These are phyloP conservation scores for Xylocampa areola DNA, from an alignment of 2,888 invertebrate genomes.

Conservation along the genomic window DNA sequence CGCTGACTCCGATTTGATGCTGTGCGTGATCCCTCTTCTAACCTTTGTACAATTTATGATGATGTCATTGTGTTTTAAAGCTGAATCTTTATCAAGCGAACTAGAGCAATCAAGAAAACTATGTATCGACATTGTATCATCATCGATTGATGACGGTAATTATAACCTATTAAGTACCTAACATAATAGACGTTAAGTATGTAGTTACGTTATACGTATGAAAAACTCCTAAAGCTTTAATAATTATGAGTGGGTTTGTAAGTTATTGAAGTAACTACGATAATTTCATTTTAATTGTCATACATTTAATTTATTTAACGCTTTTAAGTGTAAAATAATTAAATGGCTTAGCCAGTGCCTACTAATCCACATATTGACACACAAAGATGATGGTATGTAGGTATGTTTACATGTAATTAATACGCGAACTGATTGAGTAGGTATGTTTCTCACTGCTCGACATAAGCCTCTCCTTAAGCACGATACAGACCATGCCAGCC, in stretches of 20 bases:
- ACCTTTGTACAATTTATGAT: slow-evolving; percentile 52
- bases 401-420: no score
- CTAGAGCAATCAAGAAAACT: slow-evolving; percentile 65
- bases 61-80: slow-evolving; percentile 61
- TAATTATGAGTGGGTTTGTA: neutral
- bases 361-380: neutral
- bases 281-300: slow-evolving; percentile 33
- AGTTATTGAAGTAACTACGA: no score
- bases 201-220: neutral
- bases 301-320: neutral
- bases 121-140: slow-evolving; percentile 64
- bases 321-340: no score
- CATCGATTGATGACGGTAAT: slow-evolving; percentile 60
- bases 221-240: slow-evolving; percentile 8
- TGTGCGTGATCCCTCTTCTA: slow-evolving; percentile 56
- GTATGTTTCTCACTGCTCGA: no score
- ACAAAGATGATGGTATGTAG: neutral
- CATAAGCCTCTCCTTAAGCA: no score
- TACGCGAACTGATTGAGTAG: no score
- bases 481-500: no score
- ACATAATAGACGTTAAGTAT: no score
- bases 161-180: no score
- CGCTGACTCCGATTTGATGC: slow-evolving; percentile 46
- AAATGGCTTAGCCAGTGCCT: slow-evolving; percentile 3
- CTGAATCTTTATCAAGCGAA: slow-evolving; percentile 61